Conservation (phyloP, 2,113 vertebrate genomes). For the Cebidichthys violaceus region DNA sequence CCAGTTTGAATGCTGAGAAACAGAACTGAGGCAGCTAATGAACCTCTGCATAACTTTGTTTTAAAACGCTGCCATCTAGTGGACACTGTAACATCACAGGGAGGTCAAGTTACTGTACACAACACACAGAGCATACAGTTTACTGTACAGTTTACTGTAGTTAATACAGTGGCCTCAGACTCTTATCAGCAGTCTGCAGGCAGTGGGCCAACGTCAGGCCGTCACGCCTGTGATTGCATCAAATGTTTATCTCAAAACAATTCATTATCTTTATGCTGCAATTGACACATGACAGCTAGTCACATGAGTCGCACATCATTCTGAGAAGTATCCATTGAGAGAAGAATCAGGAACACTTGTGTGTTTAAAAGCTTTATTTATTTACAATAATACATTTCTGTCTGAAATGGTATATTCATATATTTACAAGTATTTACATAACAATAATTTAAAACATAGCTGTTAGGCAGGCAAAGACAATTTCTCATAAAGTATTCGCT, state of each 20-base stretch:
- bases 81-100: background rate
- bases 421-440: constrained; percentile 69
- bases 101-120: background rate
- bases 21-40: too few species aligned
- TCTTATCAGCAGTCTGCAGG: constrained; percentile 51
- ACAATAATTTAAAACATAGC: background rate
- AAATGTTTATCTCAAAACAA: background rate
- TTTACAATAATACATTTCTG: constrained; percentile 51
- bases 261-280: background rate
- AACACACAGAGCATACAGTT: background rate
- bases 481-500: background rate
- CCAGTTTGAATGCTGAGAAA: too few species aligned
- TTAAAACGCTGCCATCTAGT: constrained; percentile 35
- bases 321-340: background rate
- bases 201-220: background rate
- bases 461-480: background rate
- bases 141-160: background rate
- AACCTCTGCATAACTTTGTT: too few species aligned
- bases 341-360: background rate
- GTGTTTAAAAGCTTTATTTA: constrained; percentile 59
- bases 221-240: background rate
- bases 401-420: constrained; percentile 16
- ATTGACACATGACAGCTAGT: too few species aligned
- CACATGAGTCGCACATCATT: background rate
- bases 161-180: background rate